Evolutionary conservation across 2,888 invertebrate species (phyloP).

Genomic region (Opisthograptis luteolata): DNA sequence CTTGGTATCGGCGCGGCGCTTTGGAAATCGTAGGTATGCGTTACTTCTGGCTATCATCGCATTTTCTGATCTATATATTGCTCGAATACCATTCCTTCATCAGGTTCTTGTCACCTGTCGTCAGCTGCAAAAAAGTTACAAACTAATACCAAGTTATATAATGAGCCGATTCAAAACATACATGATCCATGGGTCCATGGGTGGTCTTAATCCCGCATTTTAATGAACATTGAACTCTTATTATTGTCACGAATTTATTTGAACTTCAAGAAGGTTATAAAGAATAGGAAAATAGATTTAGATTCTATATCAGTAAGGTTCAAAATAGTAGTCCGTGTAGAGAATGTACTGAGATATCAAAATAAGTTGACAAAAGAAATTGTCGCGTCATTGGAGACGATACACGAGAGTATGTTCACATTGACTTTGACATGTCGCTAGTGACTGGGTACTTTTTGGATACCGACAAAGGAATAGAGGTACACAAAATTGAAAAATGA

Average conservation of each 20-base stretch:
- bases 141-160: constrained; percentile 49
- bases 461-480: constrained; percentile 9
- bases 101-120: constrained; percentile 49
- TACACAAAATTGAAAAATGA: too few relatives aligned
- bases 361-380: constrained; percentile 50
- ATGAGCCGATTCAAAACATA: constrained; percentile 50
- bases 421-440: constrained; percentile 25
- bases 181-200: constrained; percentile 40
- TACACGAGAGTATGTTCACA: constrained; percentile 40
- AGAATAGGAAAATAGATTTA: background rate
- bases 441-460: background rate
- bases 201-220: constrained; percentile 49
- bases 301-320: background rate
- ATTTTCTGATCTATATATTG: too few relatives aligned
- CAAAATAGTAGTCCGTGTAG: background rate
- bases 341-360: constrained; percentile 23
- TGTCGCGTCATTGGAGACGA: constrained; percentile 55
- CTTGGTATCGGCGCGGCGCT: too few relatives aligned
- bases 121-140: constrained; percentile 46
- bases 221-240: constrained; percentile 29
- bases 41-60: too few relatives aligned
- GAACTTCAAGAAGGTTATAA: background rate
- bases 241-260: constrained; percentile 1
- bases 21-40: too few relatives aligned
- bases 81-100: background rate